phyloP scores from a whole-genome alignment of 2,797 vertebrate genomes.

The Podarcis lilfordi region DNA sequence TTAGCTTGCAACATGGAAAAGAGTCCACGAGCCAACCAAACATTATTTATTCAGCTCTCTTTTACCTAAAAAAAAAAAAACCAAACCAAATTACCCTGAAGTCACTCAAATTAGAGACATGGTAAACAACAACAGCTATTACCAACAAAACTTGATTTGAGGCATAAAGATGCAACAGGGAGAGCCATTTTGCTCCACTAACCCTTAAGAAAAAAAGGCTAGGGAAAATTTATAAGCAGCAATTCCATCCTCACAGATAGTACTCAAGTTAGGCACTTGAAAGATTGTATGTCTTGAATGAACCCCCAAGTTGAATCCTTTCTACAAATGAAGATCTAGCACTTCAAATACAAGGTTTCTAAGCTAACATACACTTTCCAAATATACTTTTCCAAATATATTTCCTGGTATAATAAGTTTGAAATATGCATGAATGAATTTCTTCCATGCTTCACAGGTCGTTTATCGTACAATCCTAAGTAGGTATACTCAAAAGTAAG shows the following conservation, averaged over 20 bases:
- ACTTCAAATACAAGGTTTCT: background rate
- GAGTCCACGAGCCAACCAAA: background rate
- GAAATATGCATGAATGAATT: background rate
- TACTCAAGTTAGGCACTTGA: no score
- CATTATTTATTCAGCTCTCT: background rate
- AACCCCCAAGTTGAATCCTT: background rate
- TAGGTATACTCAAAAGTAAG: no score
- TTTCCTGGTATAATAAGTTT: background rate
- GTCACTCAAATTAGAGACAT: background rate
- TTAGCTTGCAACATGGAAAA: background rate
- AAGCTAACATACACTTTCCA: background rate
- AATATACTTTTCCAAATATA: background rate
- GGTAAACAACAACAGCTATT: background rate
- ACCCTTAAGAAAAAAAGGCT: background rate
- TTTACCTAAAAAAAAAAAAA: slow-evolving; percentile 10
- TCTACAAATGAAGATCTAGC: background rate
- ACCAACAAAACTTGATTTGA: background rate
- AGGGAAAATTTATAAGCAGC: background rate
- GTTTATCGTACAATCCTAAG: background rate
- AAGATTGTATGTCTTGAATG: background rate
- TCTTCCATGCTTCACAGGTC: background rate
- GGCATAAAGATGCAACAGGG: background rate
- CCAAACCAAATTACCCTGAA: background rate
- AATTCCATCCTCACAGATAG: background rate
- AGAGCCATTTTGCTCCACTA: background rate